Conservation (phyloP, 2,888 invertebrate species). For the Drosophila kanekoi region DNA sequence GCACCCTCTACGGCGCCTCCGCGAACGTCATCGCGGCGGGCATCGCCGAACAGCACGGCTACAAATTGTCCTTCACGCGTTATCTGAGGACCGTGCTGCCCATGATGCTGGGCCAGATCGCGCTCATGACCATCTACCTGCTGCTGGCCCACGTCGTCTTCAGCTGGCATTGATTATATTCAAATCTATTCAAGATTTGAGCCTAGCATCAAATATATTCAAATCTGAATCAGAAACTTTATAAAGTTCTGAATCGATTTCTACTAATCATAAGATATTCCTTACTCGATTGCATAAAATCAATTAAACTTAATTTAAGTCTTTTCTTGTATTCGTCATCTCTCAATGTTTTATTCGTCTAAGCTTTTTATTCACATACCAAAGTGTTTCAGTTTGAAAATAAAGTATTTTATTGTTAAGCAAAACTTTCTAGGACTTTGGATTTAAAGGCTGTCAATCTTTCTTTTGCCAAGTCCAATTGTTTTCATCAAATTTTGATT, state of each 20-base stretch:
- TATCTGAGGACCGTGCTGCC: slow-evolving; percentile 95
- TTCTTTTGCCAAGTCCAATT: too few relatives aligned
- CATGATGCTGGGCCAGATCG: slow-evolving; percentile 90
- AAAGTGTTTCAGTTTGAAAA: background rate
- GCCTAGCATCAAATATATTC: background rate
- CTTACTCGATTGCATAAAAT: too few relatives aligned
- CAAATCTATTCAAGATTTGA: background rate
- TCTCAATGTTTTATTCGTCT: background rate
- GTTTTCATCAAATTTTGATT: too few relatives aligned
- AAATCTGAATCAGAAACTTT: background rate
- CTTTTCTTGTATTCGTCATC: background rate
- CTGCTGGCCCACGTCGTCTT: slow-evolving; percentile 89
- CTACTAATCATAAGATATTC: too few relatives aligned
- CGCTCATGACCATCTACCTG: slow-evolving; percentile 89
- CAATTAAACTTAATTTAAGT: background rate
- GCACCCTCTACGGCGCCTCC: slow-evolving; percentile 95
- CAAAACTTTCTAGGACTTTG: background rate
- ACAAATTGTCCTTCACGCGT: slow-evolving; percentile 92
- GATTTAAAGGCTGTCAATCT: background rate
- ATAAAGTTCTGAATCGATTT: too few relatives aligned
- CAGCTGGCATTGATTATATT: slow-evolving; percentile 72
- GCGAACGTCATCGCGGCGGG: slow-evolving; percentile 97
- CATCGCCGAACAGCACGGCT: slow-evolving; percentile 96
- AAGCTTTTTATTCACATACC: too few relatives aligned
- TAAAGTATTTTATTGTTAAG: background rate